These are phyloP conservation scores for Chloroceryle amazona DNA, from an alignment of 2,797 vertebrate species.

Conservation along the genomic window DNA sequence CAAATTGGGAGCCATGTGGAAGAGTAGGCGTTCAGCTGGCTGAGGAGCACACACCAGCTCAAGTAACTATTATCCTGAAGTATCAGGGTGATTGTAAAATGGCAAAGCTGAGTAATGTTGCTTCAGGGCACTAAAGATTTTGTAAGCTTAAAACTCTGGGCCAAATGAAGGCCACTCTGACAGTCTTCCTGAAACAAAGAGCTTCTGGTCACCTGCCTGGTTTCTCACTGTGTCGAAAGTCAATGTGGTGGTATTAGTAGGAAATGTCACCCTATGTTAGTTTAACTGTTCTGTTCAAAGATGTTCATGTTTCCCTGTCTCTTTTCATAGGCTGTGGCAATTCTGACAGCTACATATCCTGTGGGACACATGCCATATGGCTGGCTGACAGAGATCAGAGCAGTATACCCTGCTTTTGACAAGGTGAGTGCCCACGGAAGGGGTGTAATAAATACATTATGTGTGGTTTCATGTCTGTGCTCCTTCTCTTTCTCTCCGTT, in stretches of 20 bases:
- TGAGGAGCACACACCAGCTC: neutral
- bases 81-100: neutral
- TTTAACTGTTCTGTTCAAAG: neutral
- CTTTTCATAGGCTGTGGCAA: conserved; percentile 90
- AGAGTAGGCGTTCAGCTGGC: neutral
- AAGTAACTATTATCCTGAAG: neutral
- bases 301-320: neutral
- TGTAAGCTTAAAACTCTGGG: neutral
- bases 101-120: neutral
- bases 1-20: neutral
- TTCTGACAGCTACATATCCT: conserved; percentile 96
- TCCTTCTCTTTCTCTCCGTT: neutral
- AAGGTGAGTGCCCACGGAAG: conserved; percentile 84
- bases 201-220: neutral
- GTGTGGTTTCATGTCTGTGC: neutral
- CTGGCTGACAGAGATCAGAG: conserved; percentile 96
- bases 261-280: neutral
- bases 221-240: neutral
- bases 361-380: conserved; percentile 99
- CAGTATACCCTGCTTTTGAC: conserved; percentile 98
- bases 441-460: neutral
- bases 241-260: neutral
- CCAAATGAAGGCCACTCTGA: neutral
- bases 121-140: neutral
- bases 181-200: neutral